Percentiles rank a stretch among this genome's conserved stretches.
Conservation (phyloP, 2,797 vertebrate genomes). For the Semaprochilodus insignis region DNA sequence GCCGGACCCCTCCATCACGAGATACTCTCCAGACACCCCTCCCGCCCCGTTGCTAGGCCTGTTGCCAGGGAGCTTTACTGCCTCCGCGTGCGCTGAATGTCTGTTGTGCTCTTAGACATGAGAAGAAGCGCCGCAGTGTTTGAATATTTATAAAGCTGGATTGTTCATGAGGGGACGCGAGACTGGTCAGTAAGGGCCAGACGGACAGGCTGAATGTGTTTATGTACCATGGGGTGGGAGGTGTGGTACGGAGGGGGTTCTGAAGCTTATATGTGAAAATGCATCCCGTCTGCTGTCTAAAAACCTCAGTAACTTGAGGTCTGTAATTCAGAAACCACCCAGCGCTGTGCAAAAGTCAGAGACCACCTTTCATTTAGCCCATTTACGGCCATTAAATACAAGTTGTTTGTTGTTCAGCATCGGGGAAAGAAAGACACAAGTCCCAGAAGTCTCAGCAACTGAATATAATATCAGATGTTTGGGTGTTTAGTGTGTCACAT, state of each 20-base stretch:
- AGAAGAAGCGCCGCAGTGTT: conserved; percentile 83
- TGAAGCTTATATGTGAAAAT: background rate
- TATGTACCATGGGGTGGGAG: background rate
- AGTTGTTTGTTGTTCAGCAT: too few relatives aligned
- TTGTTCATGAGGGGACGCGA: conserved; percentile 66
- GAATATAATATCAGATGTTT: too few relatives aligned
- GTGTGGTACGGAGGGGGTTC: background rate
- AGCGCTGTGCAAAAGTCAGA: too few relatives aligned
- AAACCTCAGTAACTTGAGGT: too few relatives aligned
- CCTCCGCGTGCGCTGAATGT: conserved; percentile 81
- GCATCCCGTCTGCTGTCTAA: too few relatives aligned
- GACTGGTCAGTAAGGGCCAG: background rate
- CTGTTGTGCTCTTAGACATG: conserved; percentile 79
- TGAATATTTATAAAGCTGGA: conserved; percentile 84
- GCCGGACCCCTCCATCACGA: too few relatives aligned
- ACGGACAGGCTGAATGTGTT: background rate
- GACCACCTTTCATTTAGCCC: too few relatives aligned
- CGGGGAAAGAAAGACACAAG: too few relatives aligned
- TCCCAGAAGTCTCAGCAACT: too few relatives aligned
- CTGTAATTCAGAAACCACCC: too few relatives aligned
- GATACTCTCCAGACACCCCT: conserved; percentile 71
- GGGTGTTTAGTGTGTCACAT: too few relatives aligned
- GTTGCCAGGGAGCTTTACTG: conserved; percentile 82
- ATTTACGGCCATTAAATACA: too few relatives aligned
- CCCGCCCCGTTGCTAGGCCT: conserved; percentile 80